phyloP scores from a whole-genome alignment of 2,888 invertebrate genomes.

The Nysson spinosus region DNA sequence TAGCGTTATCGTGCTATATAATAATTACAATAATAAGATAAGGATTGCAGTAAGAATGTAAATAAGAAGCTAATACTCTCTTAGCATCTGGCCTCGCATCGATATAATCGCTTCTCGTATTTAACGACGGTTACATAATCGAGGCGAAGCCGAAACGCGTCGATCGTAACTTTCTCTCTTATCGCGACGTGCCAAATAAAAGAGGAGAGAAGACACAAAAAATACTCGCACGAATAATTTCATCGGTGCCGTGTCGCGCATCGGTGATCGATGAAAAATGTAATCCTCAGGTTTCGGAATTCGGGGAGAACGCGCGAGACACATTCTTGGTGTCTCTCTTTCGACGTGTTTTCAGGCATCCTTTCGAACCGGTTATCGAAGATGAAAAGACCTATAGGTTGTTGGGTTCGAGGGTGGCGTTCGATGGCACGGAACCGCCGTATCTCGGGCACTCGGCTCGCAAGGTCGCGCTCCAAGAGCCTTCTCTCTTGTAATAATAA shows the following conservation, averaged over 20 bases:
- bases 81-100: constrained; percentile 16
- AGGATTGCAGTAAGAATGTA: constrained; percentile 53
- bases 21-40: constrained; percentile 60
- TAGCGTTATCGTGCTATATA: constrained; percentile 38
- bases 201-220: too few species aligned
- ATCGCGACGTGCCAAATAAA: too few species aligned
- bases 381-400: background rate
- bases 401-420: background rate
- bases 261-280: too few species aligned
- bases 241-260: too few species aligned
- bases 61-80: constrained; percentile 49
- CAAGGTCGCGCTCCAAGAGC: constrained; percentile 32
- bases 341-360: background rate
- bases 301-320: too few species aligned
- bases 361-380: background rate
- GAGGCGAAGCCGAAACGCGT: background rate
- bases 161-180: too few species aligned
- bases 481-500: constrained; percentile 22
- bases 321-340: too few species aligned
- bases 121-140: constrained; percentile 32
- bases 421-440: constrained; percentile 22
- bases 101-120: background rate
- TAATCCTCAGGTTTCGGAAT: too few species aligned
- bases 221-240: too few species aligned
- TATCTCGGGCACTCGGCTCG: constrained; percentile 20